Conservation (phyloP, 2,797 vertebrate species). For the Xenops minutus region DNA sequence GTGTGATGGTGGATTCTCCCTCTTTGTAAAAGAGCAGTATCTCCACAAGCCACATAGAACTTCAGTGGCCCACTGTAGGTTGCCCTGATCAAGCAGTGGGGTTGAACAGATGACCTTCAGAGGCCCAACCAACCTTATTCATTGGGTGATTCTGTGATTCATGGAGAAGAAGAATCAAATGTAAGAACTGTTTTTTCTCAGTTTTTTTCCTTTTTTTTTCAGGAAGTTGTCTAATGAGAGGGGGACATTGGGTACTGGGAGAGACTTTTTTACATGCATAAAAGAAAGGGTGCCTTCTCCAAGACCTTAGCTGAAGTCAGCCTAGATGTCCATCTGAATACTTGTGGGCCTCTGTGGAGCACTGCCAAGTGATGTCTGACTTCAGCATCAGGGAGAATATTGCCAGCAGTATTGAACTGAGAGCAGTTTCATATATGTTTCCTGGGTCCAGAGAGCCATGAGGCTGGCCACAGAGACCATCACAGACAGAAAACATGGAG, state of each 20-base stretch:
- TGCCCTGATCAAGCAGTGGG: background rate
- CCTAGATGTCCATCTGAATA: background rate
- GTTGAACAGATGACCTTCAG: background rate
- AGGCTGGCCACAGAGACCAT: background rate
- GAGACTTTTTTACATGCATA: background rate
- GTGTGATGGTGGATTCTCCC: background rate
- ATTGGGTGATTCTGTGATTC: background rate
- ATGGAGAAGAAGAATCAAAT: background rate
- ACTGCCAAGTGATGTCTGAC: background rate
- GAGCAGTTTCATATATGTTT: background rate
- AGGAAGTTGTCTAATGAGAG: background rate
- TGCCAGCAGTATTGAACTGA: background rate
- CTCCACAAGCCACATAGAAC: background rate
- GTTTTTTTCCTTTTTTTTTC: background rate
- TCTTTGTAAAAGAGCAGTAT: background rate
- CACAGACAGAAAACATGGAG: background rate
- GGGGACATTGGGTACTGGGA: background rate
- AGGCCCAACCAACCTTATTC: background rate
- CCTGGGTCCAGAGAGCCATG: fast-evolving
- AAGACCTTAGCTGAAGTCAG: background rate
- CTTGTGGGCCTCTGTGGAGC: background rate
- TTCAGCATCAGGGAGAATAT: background rate
- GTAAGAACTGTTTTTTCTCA: background rate
- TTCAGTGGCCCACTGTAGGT: background rate
- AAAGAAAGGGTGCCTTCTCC: background rate